Base-by-base conservation (phyloP, 2,797 vertebrate species). In the Streptopelia turtur region DNA sequence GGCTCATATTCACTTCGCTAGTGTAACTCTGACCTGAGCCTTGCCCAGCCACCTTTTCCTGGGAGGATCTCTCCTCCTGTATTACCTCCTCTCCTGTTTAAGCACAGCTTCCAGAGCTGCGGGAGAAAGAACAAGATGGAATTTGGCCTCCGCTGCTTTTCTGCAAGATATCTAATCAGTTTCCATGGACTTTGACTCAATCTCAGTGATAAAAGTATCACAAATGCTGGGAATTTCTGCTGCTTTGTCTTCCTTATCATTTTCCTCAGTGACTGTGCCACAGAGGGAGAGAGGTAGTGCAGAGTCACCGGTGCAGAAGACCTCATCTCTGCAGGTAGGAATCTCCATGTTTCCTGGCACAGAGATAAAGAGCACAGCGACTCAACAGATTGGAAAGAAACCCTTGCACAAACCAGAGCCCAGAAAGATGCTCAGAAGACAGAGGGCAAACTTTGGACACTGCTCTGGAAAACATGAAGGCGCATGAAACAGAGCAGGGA, bases 161-260 rank as follows among this genome's bases (percentile, higher is more conserved):
- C 71, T 92, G 61, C 21, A 80, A 86, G 41, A 39, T 93, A 92
- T 94, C 92, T 94, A 87, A 94, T 92, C 89, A 47, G 65, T 17
- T 89, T 89, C 64, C 39, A 22, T 33, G 89, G 81, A 93, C 95
- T 96, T 95, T 87, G 89, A 47, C 64, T 87, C 27, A 27, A 70
- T 27, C 20, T 70, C n/a, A n/a, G 55, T 3, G 1, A 80, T 93
- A 82, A 90, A 77, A 83, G 83, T 47, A 70, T 16, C 68, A 83
- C 35, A 47, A 25, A 41, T 25, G 8, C 24, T 60, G 16, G 16
- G n/a, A 89, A 53, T 91, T 93, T 85, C 75, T 87, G 52, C 45
- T 85, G 22, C 39, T 83, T 92, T 70, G 59, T 71, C 71, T 61
- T 80, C 22, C 49, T 83, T 87, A 95, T 92, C 21, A 18, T 78